Evolutionary conservation across 2,888 invertebrate species (phyloP).

Genomic region (Nysson spinosus): DNA sequence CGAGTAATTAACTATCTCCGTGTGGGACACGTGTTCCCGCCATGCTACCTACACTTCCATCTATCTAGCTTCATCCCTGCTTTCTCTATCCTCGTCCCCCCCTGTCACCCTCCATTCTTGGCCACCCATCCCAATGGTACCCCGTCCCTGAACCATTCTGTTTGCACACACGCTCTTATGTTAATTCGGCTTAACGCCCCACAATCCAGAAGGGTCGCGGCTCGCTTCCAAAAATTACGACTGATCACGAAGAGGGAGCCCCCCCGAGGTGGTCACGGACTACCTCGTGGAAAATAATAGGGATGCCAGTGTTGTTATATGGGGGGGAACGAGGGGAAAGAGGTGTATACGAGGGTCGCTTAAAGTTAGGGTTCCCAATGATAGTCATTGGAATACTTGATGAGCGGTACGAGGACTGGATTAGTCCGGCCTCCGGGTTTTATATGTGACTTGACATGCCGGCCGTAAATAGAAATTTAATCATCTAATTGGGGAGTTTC

Average conservation of each 20-base stretch:
- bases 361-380: constrained; percentile 29
- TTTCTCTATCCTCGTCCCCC: constrained; percentile 30
- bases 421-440: constrained; percentile 30
- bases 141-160: constrained; percentile 62
- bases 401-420: constrained; percentile 38
- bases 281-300: constrained; percentile 61
- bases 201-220: constrained; percentile 54
- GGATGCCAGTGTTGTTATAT: constrained; percentile 30
- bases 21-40: constrained; percentile 75
- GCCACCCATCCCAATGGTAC: constrained; percentile 16
- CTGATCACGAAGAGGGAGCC: constrained; percentile 47
- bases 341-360: constrained; percentile 31
- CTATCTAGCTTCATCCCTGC: constrained; percentile 15
- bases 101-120: constrained; percentile 22
- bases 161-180: constrained; percentile 77
- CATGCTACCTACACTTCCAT: constrained; percentile 51
- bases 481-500: constrained; percentile 25
- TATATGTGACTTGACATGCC: constrained; percentile 37
- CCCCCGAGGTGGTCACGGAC: constrained; percentile 54
- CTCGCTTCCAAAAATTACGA: constrained; percentile 65
- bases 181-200: constrained; percentile 76
- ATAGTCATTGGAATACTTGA: constrained; percentile 49
- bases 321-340: constrained; percentile 5
- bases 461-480: constrained; percentile 41
- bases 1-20: constrained; percentile 77